Evolutionary conservation across 2,888 invertebrate species (phyloP).

Genomic region (Eupeodes latifasciatus): DNA sequence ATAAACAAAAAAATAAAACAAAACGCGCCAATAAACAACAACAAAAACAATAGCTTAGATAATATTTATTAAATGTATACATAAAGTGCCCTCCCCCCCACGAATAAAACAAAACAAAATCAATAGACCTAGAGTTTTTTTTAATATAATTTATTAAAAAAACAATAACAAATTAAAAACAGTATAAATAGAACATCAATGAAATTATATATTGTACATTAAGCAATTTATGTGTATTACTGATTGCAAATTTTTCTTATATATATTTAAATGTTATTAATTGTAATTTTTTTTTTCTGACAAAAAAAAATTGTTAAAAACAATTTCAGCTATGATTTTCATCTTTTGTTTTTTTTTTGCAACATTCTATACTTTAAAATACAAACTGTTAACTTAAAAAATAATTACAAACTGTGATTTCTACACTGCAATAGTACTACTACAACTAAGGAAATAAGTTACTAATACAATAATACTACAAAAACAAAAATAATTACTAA

Average conservation of each 20-base stretch:
- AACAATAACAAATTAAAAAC: constrained; percentile 51
- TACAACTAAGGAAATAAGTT: constrained; percentile 73
- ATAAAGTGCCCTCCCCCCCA: constrained; percentile 27
- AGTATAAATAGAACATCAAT: constrained; percentile 46
- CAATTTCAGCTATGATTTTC: constrained; percentile 31
- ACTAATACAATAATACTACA: constrained; percentile 60
- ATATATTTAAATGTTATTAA: constrained; percentile 34
- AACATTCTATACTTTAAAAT: constrained; percentile 39
- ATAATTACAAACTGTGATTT: constrained; percentile 73
- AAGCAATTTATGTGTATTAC: not conserved
- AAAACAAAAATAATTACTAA: not conserved
- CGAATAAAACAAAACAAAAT: constrained; percentile 30
- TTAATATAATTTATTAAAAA: constrained; percentile 18
- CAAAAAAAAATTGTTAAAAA: not conserved
- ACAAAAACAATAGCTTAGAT: constrained; percentile 67
- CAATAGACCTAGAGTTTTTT: constrained; percentile 63
- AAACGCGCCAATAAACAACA: constrained; percentile 63
- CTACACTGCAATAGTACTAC: constrained; percentile 76
- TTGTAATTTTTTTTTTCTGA: constrained; percentile 18
- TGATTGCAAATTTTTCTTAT: constrained; percentile 53
- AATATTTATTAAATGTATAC: constrained; percentile 56
- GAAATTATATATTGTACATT: not conserved
- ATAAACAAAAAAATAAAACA: constrained; percentile 29
- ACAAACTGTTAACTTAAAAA: constrained; percentile 45
- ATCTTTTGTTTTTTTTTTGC: constrained; percentile 14